Base-by-base conservation (phyloP, 2,113 vertebrate species). In the Leucosticte australis region DNA sequence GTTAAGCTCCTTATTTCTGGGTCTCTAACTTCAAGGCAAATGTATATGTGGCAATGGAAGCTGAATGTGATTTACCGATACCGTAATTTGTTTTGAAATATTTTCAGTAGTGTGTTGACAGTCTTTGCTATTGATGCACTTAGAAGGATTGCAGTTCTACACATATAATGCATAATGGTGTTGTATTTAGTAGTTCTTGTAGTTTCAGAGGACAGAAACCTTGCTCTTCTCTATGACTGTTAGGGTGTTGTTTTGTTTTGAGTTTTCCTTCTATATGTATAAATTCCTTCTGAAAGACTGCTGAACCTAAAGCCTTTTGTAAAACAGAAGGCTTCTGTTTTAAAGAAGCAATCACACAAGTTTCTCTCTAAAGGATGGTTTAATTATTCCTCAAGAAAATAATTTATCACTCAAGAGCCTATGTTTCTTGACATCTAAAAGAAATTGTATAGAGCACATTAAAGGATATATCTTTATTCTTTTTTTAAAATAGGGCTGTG, bases 391-490 rank as follows among this genome's bases (percentile, higher is more conserved):
- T 64, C 35, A 57, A 78, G 50, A 75, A 49, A 89, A 60, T 46
- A 1, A 16, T 71, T 80, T 57, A 69, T 59, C 55, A 33, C 33
- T 79, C 65, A 76, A 93, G 63, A 96, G 78, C 73, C 37, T 41
- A 31, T 92, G 56, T n/a, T 92, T 82, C 41, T 70, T 94, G 87
- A 46, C 31, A 75, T 95, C 55, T 78, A 80, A 74, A 88, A 91
- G 74, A 87, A 92, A 84, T 52, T 8, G 35, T 27, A 15, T 13
- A 64, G 28, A 64, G 35, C 10, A 47, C 4, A n/a, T 55, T 79
- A 83, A 83, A 90, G 16, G 44, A 33, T 59, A 16, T 75, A 13
- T 60, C 8, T 67, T 50, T 35, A 6, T 20, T 50, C 15, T 46
- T 82, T 62, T 27, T n/a, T 26, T 30, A 83, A 56, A 18, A 44